Base-by-base conservation (phyloP, 2,888 invertebrate species). In the Orchesella flavescens region DNA sequence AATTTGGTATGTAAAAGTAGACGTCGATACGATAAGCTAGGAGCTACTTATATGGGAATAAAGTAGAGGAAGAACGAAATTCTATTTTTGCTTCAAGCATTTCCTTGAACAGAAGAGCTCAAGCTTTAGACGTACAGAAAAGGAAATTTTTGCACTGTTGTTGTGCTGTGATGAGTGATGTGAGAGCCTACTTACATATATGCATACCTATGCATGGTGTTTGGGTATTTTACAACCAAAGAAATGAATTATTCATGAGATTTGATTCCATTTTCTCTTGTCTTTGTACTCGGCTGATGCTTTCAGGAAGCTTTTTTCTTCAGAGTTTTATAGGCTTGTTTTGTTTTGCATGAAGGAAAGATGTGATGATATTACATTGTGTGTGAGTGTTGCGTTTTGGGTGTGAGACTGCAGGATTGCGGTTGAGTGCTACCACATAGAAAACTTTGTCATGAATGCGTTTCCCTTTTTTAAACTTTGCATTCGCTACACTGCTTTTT, bases 161-260 rank as follows among this genome's bases (percentile, higher is more conserved):
- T 15, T 13, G 17, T 55, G 34, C 34, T 34, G 34, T 34, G 34
- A 34, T 34, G 34, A 34, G 34, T 34, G 34, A 34, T 34, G 34
- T 34, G 34, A 34, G 34, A 34, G 34, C 34, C 34, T 34, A 34
- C 34, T 4, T 17, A 2, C 24, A 61, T 2, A 23, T 23, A 61
- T 15, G 23, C n/a, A 19, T 13, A 57, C 9, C 4, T 61, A 61
- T 1, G 61, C 13, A 13, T 23, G 24, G 4, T 61, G 17, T 17
- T 61, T 23, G 61, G 23, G 23, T 1, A 17, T 43, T 61, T 73
- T 73, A 73, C 61, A 19, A 49, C 63, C n/a, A 10, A 34, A 74
- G n/a, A 63, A 49, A 69, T 74, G 74, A 74, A 74, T 74, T 49
- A 74, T 63, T 49, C 74, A 74, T 63, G 63, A 49, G 49, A 63